Evolutionary conservation across 2,888 invertebrate genomes (phyloP).

Genomic region (Amblyjoppa fuscipennis): DNA sequence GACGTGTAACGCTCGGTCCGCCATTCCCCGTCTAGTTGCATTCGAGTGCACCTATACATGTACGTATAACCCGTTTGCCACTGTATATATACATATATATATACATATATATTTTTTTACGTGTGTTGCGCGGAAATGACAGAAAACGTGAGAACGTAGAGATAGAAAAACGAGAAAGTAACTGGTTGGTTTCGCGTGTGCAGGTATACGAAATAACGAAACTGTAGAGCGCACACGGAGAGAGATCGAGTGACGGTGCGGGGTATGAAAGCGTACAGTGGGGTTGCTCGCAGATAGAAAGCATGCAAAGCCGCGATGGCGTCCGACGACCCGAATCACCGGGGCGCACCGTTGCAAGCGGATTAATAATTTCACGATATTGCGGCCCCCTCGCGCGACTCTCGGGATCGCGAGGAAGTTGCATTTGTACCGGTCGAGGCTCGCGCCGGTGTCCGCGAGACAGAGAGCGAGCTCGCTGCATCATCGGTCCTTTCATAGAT

Average conservation of each 20-base stretch:
- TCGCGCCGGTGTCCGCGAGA: slow-evolving; percentile 13
- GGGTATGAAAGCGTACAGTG: slow-evolving; percentile 6
- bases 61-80: slow-evolving; percentile 25
- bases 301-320: slow-evolving; percentile 41
- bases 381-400: slow-evolving; percentile 43
- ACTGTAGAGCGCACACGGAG: not conserved
- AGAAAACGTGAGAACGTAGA: slow-evolving; percentile 42
- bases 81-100: not conserved
- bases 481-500: slow-evolving; percentile 58
- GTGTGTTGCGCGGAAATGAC: slow-evolving; percentile 31
- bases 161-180: slow-evolving; percentile 26
- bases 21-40: slow-evolving; percentile 44
- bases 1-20: slow-evolving; percentile 15
- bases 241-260: slow-evolving; percentile 1
- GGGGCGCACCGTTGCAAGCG: slow-evolving; percentile 67
- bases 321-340: slow-evolving; percentile 65
- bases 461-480: slow-evolving; percentile 39
- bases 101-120: not conserved
- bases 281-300: slow-evolving; percentile 31
- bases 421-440: slow-evolving; percentile 39
- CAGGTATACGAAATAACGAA: slow-evolving; percentile 18
- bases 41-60: slow-evolving; percentile 42
- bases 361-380: slow-evolving; percentile 74
- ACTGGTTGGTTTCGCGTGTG: not conserved
- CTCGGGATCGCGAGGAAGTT: slow-evolving; percentile 28